phyloP scores from a whole-genome alignment of 23 tunicate species.

The Halocynthia roretzi region DNA sequence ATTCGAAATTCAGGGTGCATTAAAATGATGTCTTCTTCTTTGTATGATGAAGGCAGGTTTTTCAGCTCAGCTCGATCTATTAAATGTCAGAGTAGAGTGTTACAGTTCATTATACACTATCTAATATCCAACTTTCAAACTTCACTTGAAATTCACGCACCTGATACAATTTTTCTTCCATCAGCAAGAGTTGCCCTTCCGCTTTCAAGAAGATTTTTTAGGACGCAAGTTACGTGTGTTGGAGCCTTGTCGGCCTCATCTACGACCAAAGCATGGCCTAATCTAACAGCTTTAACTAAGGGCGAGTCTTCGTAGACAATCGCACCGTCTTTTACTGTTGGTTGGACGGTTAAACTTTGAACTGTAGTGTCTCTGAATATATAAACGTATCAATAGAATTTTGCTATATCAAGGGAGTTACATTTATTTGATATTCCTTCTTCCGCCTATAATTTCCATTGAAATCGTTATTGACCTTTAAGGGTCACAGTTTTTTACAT shows the following conservation, averaged over 20 bases:
- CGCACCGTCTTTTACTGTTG: constrained; percentile 86
- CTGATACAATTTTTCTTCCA: constrained; percentile 88
- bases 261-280: constrained; percentile 91
- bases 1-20: constrained; percentile 94
- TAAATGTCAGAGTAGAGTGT: background rate
- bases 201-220: constrained; percentile 80
- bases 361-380: constrained; percentile 85
- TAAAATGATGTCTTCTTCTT: constrained; percentile 65
- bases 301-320: constrained; percentile 93
- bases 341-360: constrained; percentile 88
- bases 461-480: too few relatives aligned
- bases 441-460: too few relatives aligned
- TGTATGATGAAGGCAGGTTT: constrained; percentile 44
- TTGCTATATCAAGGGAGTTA: background rate
- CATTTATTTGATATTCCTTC: too few relatives aligned
- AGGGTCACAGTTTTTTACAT: background rate
- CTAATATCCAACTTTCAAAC: background rate
- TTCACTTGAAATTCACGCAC: constrained; percentile 6
- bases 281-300: constrained; percentile 69
- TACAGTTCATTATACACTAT: background rate
- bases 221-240: constrained; percentile 87
- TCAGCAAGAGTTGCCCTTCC: constrained; percentile 90
- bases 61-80: constrained; percentile 68
- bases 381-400: background rate
- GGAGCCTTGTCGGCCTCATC: constrained; percentile 99